A percentile compares a stretch with the other conserved stretches of the same genome.
These are phyloP conservation scores for Antheraea assamensis DNA, from an alignment of 2,888 invertebrate genomes.

Conservation along the genomic window DNA sequence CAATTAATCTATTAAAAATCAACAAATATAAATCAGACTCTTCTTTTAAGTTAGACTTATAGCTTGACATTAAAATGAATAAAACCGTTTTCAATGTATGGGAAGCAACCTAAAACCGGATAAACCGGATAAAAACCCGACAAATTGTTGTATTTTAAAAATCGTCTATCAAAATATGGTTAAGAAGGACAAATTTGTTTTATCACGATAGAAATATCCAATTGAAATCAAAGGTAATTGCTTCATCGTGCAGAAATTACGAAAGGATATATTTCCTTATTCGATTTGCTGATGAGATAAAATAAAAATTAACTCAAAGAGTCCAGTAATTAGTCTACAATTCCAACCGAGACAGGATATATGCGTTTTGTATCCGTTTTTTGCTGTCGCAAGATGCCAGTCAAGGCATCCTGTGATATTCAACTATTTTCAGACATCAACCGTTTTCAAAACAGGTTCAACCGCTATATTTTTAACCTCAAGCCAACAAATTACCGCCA, in stretches of 20 bases:
- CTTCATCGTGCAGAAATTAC: neutral
- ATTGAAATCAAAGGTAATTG: neutral
- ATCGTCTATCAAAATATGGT: no score
- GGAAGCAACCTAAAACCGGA: no score
- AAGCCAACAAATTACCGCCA: slow-evolving; percentile 37
- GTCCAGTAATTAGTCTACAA: neutral
- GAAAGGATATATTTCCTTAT: neutral
- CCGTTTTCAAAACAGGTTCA: slow-evolving; percentile 38
- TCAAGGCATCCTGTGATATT: slow-evolving; percentile 18
- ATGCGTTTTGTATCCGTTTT: slow-evolving; percentile 5
- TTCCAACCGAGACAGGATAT: neutral
- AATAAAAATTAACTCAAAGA: neutral
- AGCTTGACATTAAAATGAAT: no score
- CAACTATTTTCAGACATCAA: slow-evolving; percentile 32
- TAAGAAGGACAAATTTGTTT: no score
- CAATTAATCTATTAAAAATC: no score
- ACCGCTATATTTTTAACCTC: slow-evolving; percentile 40
- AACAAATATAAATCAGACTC: no score
- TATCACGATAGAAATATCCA: neutral
- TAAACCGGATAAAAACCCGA: no score
- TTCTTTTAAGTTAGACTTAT: no score
- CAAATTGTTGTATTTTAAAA: no score
- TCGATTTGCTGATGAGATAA: neutral
- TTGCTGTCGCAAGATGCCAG: slow-evolving; percentile 6
- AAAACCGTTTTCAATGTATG: no score